phyloP scores from a whole-genome alignment of 2,888 invertebrate genomes.

The Tuta absoluta region DNA sequence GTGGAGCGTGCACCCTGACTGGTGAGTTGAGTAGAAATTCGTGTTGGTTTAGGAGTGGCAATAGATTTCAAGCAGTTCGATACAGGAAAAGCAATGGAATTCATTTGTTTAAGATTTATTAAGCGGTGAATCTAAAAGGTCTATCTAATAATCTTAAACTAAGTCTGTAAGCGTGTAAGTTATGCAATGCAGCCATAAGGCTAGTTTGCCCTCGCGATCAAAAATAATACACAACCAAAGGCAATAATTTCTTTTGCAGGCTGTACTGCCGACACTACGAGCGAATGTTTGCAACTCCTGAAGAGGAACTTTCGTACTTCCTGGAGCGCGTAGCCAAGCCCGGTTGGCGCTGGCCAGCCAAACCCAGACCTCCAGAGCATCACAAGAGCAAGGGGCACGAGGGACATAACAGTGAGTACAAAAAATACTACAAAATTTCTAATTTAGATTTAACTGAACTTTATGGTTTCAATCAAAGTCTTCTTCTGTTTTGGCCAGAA shows the following conservation, averaged over 20 bases:
- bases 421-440: not conserved
- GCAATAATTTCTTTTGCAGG: constrained; percentile 54
- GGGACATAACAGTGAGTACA: constrained; percentile 59
- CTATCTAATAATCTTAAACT: too few relatives aligned
- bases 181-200: too few relatives aligned
- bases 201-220: not conserved
- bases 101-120: too few relatives aligned
- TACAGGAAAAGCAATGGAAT: not conserved
- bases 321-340: constrained; percentile 88
- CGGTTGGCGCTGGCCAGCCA: constrained; percentile 92
- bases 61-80: not conserved
- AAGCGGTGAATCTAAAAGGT: too few relatives aligned
- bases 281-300: constrained; percentile 85
- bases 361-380: constrained; percentile 85
- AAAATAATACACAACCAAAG: not conserved
- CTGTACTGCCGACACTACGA: constrained; percentile 88
- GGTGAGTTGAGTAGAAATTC: constrained; percentile 83
- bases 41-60: not conserved
- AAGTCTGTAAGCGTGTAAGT: too few relatives aligned
- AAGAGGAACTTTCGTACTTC: constrained; percentile 89
- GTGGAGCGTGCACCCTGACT: constrained; percentile 94
- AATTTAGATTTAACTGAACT: not conserved
- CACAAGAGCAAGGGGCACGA: constrained; percentile 81
- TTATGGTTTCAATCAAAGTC: too few relatives aligned
- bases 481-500: too few relatives aligned